Conservation (phyloP, 2,888 invertebrate species). For the Suillia variegata region DNA sequence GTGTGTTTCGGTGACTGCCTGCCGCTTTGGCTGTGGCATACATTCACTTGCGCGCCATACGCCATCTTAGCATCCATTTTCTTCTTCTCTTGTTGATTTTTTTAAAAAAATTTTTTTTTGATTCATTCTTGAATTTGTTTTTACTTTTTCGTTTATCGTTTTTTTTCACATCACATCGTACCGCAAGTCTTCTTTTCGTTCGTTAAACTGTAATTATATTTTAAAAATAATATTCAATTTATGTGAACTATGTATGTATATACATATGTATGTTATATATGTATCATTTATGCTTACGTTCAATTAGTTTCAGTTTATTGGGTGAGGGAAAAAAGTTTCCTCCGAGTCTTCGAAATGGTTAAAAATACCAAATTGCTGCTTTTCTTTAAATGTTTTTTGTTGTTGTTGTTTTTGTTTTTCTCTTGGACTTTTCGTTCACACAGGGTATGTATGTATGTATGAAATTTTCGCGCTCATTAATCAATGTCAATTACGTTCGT, state of each 20-base stretch:
- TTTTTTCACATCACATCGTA: neutral
- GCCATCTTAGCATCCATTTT: conserved; percentile 12
- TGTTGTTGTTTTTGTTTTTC: conserved; percentile 5
- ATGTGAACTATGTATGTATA: no score
- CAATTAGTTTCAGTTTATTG: conserved; percentile 14
- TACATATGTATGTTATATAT: no score
- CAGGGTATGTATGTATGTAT: neutral
- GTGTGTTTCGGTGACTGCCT: neutral
- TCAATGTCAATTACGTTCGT: conserved; percentile 54
- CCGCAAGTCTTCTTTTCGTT: neutral
- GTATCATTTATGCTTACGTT: conserved; percentile 11
- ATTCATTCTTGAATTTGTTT: conserved; percentile 4
- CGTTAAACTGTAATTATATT: conserved; percentile 18
- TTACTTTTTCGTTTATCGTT: conserved; percentile 11
- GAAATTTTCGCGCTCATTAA: conserved; percentile 49
- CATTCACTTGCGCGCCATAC: conserved; percentile 11
- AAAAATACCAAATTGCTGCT: no score
- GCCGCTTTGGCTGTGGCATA: neutral
- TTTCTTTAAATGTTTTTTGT: neutral
- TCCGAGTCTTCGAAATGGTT: no score
- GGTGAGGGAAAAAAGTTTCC: neutral
- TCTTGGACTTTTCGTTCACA: neutral
- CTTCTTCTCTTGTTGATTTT: no score
- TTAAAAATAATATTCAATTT: neutral
- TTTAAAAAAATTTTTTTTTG: no score